phyloP scores from a whole-genome alignment of 2,797 vertebrate species.

The Rhinoraja longicauda region DNA sequence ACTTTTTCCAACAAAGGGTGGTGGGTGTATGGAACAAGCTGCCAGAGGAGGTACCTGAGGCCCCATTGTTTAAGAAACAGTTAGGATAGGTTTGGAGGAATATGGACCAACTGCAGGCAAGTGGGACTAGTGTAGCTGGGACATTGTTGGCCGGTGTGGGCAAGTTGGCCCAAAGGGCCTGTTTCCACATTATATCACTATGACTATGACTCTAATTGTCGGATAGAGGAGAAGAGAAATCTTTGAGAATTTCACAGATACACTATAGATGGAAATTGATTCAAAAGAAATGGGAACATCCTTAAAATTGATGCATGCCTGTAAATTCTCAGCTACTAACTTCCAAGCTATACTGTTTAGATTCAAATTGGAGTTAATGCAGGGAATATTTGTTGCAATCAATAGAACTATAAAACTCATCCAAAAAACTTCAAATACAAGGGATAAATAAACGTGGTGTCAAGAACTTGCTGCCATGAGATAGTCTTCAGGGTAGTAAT shows the following conservation, averaged over 20 bases:
- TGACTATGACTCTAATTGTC: not conserved
- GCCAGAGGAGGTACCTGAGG: no score
- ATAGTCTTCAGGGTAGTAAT: conserved; percentile 14
- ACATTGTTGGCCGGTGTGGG: no score
- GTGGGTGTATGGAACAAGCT: no score
- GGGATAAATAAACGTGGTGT: conserved; percentile 42
- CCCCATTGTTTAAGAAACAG: no score
- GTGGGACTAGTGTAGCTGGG: no score
- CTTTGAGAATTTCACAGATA: not conserved
- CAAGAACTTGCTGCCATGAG: conserved; percentile 38
- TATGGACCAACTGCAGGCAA: no score
- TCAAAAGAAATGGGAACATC: not conserved
- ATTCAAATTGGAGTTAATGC: not conserved
- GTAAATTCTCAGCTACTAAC: not conserved
- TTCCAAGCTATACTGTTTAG: not conserved
- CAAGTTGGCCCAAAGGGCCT: no score
- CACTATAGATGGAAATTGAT: not conserved
- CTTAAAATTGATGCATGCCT: not conserved
- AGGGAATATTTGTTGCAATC: conserved; percentile 35
- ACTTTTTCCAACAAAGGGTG: no score
- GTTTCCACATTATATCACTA: no score
- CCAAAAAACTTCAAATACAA: not conserved
- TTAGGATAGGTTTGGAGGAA: no score
- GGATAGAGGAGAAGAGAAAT: not conserved
- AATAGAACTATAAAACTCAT: not conserved